Evolutionary conservation across 2,113 vertebrate genomes (phyloP), one percentile per base, ranked within the genome.

Genomic region (Cheirogaleus medius): DNA sequence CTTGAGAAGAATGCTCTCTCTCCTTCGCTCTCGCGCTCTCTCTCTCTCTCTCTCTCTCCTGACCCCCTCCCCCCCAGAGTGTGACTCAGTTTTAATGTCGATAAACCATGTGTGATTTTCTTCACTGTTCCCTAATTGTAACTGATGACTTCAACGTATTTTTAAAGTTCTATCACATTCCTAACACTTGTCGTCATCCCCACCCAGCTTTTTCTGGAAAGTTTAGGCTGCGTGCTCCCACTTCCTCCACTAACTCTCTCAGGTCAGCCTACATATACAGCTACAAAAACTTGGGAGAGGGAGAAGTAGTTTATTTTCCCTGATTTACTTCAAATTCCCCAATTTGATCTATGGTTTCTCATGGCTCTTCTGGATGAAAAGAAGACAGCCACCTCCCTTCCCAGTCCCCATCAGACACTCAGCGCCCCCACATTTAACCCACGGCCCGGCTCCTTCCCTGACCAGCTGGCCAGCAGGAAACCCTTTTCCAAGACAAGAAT

Each of bases 311-410:
- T 88, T 64, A 54, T 58, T 93, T 77, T 94, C 58, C 17, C 23
- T 93, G 27, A 88, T 82, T 77, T 80, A 78, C 60, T 93, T 29
- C 29, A 63, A 82, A 74, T 32, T 78, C 32, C 64, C 42, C 39
- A 87, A 71, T 37, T 58, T 23, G 42, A 84, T 56, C 5, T 69
- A 42, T 12, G 17, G 32, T 34, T 81, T 56, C 78, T 82, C 9
- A 20, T 63, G 32, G 3, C 34, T 66, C 78, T 64, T 86, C 74
- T 84, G 21, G 29, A 84, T 87, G 32, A 78, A 42, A 90, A 76
- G 27, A 73, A 78, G 1, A 34, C 37, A 64, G 21, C 9, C 69
- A 56, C 9, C n/a, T 85, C 64, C 54, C 77, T 80, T 66, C 34
- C 47, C 76, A 27, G 8, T 39, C 52, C 47, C 60, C 25, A 18